phyloP scores from a whole-genome alignment of 35 echinoderm and acorn worm species.

The Amphiura filiformis region DNA sequence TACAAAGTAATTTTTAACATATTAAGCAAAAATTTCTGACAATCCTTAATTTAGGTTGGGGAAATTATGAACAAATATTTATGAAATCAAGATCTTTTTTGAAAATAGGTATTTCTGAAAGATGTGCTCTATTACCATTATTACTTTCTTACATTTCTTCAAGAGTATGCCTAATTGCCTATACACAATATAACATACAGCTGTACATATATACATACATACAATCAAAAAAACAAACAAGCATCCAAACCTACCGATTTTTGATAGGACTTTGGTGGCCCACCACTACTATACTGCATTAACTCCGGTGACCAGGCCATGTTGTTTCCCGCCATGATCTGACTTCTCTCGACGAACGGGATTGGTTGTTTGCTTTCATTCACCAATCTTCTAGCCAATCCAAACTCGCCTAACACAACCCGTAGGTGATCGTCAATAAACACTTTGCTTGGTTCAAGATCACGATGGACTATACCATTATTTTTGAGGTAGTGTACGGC shows the following conservation, averaged over 20 bases:
- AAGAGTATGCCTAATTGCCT: too few relatives aligned
- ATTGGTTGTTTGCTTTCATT: constrained; percentile 31
- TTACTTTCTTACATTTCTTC: too few relatives aligned
- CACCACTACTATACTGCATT: constrained; percentile 16
- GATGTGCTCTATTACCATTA: too few relatives aligned
- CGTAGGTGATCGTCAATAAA: constrained; percentile 20
- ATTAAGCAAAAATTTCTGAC: too few relatives aligned
- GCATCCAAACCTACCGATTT: constrained; percentile 27
- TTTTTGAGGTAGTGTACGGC: constrained; percentile 18
- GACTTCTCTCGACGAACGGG: constrained; percentile 36
- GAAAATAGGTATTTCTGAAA: too few relatives aligned
- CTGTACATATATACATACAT: too few relatives aligned
- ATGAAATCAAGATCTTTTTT: too few relatives aligned
- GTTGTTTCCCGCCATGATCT: constrained; percentile 39
- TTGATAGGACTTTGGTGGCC: constrained; percentile 52
- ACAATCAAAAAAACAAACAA: too few relatives aligned
- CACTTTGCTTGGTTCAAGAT: constrained; percentile 27
- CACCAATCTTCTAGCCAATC: constrained; percentile 26
- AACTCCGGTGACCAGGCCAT: constrained; percentile 44
- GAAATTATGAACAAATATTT: too few relatives aligned
- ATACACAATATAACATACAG: too few relatives aligned
- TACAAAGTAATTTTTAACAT: too few relatives aligned
- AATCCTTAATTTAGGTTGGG: too few relatives aligned
- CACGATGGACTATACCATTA: constrained; percentile 36
- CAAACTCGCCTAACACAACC: constrained; percentile 36